phyloP scores from a whole-genome alignment of 2,113 vertebrate genomes.

The Rhipidura dahli region DNA sequence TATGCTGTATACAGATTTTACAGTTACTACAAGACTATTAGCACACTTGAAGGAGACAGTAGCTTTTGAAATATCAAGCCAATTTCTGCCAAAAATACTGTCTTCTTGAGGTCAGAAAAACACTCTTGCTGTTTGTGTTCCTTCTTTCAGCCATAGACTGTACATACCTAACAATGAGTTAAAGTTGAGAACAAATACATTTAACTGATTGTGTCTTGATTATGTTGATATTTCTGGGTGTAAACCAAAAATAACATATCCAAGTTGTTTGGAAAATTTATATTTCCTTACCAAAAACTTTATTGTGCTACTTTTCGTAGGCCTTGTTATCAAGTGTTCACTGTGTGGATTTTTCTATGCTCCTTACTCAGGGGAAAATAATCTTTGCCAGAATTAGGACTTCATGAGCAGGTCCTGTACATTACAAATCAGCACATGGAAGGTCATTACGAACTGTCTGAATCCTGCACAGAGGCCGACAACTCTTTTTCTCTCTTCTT shows the following conservation, averaged over 20 bases:
- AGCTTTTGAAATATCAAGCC: neutral
- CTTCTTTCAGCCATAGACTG: neutral
- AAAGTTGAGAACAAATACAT: neutral
- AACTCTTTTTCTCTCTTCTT: neutral
- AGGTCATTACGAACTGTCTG: neutral
- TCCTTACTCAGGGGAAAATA: neutral
- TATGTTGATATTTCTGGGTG: neutral
- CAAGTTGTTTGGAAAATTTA: neutral
- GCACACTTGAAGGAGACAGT: neutral
- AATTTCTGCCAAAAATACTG: neutral
- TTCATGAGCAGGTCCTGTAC: neutral
- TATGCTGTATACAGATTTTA: neutral
- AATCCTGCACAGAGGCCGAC: neutral
- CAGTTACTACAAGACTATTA: neutral
- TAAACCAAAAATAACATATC: neutral
- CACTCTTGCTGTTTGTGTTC: neutral
- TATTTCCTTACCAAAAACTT: neutral
- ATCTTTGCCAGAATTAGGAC: neutral
- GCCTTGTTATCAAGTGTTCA: neutral
- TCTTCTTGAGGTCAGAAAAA: neutral
- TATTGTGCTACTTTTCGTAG: neutral
- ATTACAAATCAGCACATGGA: neutral
- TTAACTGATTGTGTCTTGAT: neutral
- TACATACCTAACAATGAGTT: neutral
- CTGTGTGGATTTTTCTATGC: neutral